Base-by-base conservation (phyloP, 1,140 invertebrate genomes). In the Sipha flava region DNA sequence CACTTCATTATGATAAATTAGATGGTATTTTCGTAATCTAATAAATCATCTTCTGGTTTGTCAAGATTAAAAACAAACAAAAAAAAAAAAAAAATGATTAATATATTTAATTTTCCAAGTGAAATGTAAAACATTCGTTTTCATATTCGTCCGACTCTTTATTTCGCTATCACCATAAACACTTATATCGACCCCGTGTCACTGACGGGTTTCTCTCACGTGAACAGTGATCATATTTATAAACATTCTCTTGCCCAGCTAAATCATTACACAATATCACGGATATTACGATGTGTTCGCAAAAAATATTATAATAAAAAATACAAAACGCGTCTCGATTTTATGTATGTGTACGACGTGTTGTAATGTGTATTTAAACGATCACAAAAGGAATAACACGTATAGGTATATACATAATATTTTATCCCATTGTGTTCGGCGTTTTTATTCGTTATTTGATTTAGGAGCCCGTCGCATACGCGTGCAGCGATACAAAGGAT, bases 21-120 rank as follows among this genome's bases (percentile, higher is more conserved):
- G 40, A 47, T 16, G 26, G 9, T 7, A 9, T n/a, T 47, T 2
- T 10, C 4, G 14, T 29, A 26, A 45, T 68, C 23, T 43, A 68
- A 68, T 68, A 70, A 70, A 70, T 70, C 43, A 47, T 68, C 16
- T 45, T 45, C 23, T 26, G 23, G 23, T 43, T 70, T 23, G 40
- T n/a, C 3, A 23, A 45, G 40, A 18, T 70, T n/a, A 45, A 70
- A 47, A n/a, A n/a, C n/a, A n/a, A n/a, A n/a, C n/a, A n/a, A 49
- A 49, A 49, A 49, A 49, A 49, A 64, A 64, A 62, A 64, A 34
- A 64, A 70, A 70, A 45, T 45, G 40, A 70, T 70, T 70, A 70
- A 70, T 47, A n/a, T n/a, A 47, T 70, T 70, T 70, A 70, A 70
- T 70, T 70, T 26, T 43, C 23, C 43, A 2, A 1, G 40, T 45